These are phyloP conservation scores for Samia ricini DNA, from an alignment of 1,140 invertebrate species.

Conservation along the genomic window DNA sequence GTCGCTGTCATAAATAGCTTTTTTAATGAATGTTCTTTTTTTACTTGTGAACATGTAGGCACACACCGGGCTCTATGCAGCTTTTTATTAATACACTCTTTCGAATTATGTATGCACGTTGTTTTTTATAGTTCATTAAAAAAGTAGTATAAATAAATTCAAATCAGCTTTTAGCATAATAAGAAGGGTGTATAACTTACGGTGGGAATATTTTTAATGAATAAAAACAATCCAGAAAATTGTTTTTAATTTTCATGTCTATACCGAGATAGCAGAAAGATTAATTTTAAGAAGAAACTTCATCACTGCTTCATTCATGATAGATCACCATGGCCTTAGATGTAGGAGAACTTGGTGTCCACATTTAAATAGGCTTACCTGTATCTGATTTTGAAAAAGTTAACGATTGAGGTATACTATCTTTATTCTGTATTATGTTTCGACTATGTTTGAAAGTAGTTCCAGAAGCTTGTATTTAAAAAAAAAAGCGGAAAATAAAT, in stretches of 20 bases:
- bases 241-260: not conserved
- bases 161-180: slow-evolving; percentile 36
- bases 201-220: not conserved
- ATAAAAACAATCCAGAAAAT: not conserved
- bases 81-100: slow-evolving; percentile 47
- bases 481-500: too few species aligned
- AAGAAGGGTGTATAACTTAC: slow-evolving; percentile 11
- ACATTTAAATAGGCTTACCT: too few species aligned
- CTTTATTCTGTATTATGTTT: too few species aligned
- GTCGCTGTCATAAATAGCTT: slow-evolving; percentile 74
- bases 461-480: too few species aligned
- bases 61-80: slow-evolving; percentile 41
- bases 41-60: slow-evolving; percentile 45
- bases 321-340: too few species aligned
- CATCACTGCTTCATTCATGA: too few species aligned
- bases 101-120: slow-evolving; percentile 44
- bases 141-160: slow-evolving; percentile 16
- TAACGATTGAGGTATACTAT: too few species aligned
- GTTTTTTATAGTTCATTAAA: slow-evolving; percentile 25
- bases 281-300: too few species aligned
- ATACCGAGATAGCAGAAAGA: too few species aligned
- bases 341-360: too few species aligned
- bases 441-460: too few species aligned
- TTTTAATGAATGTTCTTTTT: slow-evolving; percentile 56
- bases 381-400: too few species aligned